Conservation (phyloP, 2,888 invertebrate species). For the Stenurella melanura region DNA sequence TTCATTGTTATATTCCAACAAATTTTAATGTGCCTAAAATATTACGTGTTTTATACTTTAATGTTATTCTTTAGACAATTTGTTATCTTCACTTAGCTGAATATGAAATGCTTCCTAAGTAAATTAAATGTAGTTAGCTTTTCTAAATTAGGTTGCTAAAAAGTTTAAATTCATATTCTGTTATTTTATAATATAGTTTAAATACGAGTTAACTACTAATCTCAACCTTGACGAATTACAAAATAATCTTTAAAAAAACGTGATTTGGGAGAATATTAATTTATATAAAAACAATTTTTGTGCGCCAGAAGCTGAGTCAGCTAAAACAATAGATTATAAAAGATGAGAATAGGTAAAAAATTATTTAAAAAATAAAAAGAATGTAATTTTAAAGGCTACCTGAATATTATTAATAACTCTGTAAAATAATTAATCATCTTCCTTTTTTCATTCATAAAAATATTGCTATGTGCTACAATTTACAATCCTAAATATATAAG, state of each 20-base stretch:
- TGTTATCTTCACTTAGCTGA: too few species aligned
- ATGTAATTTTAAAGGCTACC: background rate
- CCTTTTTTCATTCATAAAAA: background rate
- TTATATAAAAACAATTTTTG: background rate
- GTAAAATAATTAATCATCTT: background rate
- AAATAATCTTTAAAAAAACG: background rate
- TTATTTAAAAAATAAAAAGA: background rate
- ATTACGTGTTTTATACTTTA: too few species aligned
- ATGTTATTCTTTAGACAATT: too few species aligned
- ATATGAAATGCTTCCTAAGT: too few species aligned
- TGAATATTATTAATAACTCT: background rate
- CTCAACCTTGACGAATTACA: background rate
- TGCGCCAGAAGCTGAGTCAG: background rate
- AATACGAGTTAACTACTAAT: background rate
- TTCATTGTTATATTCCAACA: too few species aligned
- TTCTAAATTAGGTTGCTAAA: too few species aligned
- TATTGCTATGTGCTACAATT: background rate
- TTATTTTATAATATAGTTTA: too few species aligned
- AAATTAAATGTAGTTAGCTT: too few species aligned
- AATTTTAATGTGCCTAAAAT: too few species aligned
- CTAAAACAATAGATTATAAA: constrained; percentile 1
- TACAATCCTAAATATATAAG: background rate
- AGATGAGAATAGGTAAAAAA: background rate
- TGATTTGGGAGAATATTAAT: background rate
- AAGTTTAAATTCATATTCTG: too few species aligned